These are phyloP conservation scores for Acronicta leporina DNA, from an alignment of 2,888 invertebrate genomes.

Conservation along the genomic window DNA sequence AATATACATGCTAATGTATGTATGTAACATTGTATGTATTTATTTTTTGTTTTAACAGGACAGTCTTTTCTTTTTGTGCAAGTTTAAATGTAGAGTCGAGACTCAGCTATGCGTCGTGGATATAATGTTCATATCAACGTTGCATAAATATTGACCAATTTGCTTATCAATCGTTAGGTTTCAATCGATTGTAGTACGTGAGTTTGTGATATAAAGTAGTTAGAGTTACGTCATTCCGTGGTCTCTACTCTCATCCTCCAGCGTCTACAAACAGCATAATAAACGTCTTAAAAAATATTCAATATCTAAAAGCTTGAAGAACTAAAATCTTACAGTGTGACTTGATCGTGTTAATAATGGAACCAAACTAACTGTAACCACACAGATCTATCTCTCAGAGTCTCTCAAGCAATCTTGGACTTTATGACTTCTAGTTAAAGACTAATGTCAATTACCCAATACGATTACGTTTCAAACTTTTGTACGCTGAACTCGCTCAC, in stretches of 20 bases:
- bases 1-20: too few species aligned
- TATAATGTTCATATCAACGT: too few species aligned
- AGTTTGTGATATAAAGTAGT: background rate
- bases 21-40: too few species aligned
- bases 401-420: slow-evolving; percentile 23
- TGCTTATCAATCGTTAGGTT: too few species aligned
- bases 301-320: slow-evolving; percentile 54
- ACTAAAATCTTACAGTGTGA: slow-evolving; percentile 64
- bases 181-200: too few species aligned
- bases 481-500: slow-evolving; percentile 59
- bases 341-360: slow-evolving; percentile 65
- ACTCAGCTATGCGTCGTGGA: too few species aligned
- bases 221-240: too few species aligned
- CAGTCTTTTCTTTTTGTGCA: too few species aligned
- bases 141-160: too few species aligned
- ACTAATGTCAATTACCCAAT: slow-evolving; percentile 16
- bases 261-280: slow-evolving; percentile 31
- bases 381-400: slow-evolving; percentile 18
- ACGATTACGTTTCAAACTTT: slow-evolving; percentile 50
- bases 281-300: slow-evolving; percentile 38
- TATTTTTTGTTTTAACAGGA: too few species aligned
- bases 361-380: slow-evolving; percentile 40
- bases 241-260: slow-evolving; percentile 6
- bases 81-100: too few species aligned
- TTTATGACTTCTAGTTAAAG: slow-evolving; percentile 25